These are phyloP conservation scores for Myrmecophaga tridactyla DNA, from an alignment of 2,113 vertebrate genomes.

Conservation along the genomic window DNA sequence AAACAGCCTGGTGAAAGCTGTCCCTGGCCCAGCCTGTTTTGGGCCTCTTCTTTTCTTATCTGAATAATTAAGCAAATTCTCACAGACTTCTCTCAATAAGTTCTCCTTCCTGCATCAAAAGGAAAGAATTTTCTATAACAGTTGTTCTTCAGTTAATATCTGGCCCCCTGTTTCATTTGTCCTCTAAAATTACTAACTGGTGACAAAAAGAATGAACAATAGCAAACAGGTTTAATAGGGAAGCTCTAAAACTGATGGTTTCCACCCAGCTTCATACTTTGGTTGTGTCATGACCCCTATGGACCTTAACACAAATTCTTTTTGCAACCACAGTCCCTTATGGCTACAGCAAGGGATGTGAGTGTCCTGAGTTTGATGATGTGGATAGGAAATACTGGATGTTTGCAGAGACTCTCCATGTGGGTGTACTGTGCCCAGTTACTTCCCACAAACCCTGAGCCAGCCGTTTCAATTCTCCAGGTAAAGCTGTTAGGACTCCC, in stretches of 20 bases:
- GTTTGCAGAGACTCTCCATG: too few species aligned
- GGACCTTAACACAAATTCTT: not conserved
- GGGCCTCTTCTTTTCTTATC: not conserved
- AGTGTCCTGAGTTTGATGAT: too few species aligned
- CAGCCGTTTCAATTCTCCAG: too few species aligned
- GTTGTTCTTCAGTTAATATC: not conserved
- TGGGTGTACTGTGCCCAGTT: too few species aligned
- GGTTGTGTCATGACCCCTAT: rapidly evolving
- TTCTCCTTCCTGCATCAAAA: not conserved
- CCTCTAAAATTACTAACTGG: not conserved
- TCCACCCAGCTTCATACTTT: not conserved
- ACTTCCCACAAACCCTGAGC: too few species aligned
- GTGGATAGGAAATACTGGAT: too few species aligned
- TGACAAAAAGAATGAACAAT: not conserved
- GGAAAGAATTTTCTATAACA: not conserved
- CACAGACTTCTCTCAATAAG: too few species aligned
- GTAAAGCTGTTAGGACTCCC: too few species aligned
- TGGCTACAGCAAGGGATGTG: not conserved
- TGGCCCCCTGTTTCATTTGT: not conserved
- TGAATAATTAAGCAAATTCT: not conserved
- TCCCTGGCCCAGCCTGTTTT: too few species aligned
- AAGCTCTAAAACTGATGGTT: not conserved
- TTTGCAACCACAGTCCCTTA: rapidly evolving
- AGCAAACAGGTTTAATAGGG: not conserved
- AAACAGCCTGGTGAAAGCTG: not conserved